phyloP scores from a whole-genome alignment of 30 jellyfish, hydroid and myxozoan genomes.

The Aurelia aurita complex sp. Pacific region DNA sequence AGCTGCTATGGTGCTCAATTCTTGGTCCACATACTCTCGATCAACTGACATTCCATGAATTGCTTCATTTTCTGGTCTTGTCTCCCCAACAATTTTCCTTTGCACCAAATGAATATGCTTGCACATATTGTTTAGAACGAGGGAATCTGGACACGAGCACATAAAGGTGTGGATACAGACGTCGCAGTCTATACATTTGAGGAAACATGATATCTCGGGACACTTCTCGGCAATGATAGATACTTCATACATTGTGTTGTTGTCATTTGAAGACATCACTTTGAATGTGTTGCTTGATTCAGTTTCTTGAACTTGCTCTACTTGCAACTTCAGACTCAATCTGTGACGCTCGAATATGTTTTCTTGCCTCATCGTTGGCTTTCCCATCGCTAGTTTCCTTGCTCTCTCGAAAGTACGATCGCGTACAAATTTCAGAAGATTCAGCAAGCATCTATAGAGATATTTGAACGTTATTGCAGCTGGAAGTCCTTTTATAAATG shows the following conservation, averaged over 20 bases:
- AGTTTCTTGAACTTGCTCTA: background rate
- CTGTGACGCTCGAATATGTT: background rate
- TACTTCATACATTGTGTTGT: background rate
- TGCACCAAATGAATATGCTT: conserved; percentile 23
- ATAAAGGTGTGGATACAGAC: conserved; percentile 5
- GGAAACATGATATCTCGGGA: background rate
- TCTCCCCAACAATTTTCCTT: background rate
- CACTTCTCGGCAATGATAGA: background rate
- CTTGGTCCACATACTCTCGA: conserved; percentile 7
- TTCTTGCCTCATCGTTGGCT: conserved; percentile 1
- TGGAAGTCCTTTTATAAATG: no score
- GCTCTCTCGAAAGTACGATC: background rate
- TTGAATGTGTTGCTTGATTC: background rate
- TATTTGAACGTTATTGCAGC: no score
- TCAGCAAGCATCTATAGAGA: background rate
- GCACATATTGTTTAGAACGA: conserved; percentile 12
- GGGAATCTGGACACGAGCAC: conserved; percentile 27
- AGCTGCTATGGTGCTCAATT: conserved; percentile 4
- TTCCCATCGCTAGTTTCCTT: background rate
- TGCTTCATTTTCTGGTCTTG: background rate
- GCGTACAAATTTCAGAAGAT: background rate
- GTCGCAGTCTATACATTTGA: background rate
- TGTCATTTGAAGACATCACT: conserved; percentile 1
- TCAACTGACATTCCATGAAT: conserved; percentile 1
- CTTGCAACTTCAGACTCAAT: background rate